Base-by-base conservation (phyloP, 1,140 invertebrate species). In the Coptotermes formosanus region DNA sequence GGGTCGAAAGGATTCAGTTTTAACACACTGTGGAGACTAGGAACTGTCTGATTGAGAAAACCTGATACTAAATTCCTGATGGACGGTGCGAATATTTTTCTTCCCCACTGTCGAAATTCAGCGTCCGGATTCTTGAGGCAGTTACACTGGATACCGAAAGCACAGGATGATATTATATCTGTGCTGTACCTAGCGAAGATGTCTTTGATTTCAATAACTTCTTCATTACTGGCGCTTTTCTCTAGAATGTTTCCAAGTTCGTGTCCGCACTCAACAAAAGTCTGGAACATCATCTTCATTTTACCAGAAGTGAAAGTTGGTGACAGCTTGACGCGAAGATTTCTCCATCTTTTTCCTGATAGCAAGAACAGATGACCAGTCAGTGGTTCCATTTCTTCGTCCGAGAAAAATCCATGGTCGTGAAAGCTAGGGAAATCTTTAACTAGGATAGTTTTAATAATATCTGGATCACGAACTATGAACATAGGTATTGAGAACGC, bases 401-500 rank as follows among this genome's bases (percentile, higher is more conserved):
- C 92, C 59, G 91, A 90, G 87, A 92, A 93, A 84, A 92, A 89
- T 1, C 92, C 91, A 38, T 93, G 91, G 59, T 93, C 92, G 87
- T 92, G 90, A 87, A 94, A 94, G 89, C 92, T 90, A 82, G 91
- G 90, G 87, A 93, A 94, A 89, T 95, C 93, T 88, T 92, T 93
- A 21, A 94, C 91, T 82, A 94, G 88, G 14, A 95, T 91, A 59
- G 90, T 90, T 82, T 93, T 92, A 8, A 93, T 92, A 59, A 94
- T 88, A 59, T 93, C 91, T 38, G 90, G 90, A 88, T 92, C 91
- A 87, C 89, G 89, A 81, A 90, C 88, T 0, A 90, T 86, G 38
- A 91, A 87, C 88, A 89, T 89, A 4, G 89, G 91, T 16, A 11
- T 44, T 0, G n/a, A 16, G 21, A 87, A n/a, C 32, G n/a, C 11